phyloP scores from a whole-genome alignment of 1,140 invertebrate species.

The Drosophila eugracilis region DNA sequence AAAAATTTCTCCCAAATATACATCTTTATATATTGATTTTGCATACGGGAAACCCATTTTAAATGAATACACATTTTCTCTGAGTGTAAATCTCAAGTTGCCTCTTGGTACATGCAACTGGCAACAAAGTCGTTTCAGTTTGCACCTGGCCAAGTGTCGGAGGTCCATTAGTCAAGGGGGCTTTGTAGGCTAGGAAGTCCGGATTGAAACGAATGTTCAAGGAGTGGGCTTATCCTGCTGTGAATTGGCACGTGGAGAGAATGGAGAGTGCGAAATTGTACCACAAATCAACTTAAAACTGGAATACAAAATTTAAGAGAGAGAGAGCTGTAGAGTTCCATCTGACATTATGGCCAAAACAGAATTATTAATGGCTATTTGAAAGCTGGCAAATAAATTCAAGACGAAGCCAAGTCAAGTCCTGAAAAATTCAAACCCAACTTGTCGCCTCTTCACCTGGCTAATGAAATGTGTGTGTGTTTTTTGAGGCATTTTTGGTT shows the following conservation, averaged over 20 bases:
- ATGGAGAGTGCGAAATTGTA: not conserved
- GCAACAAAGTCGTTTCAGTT: constrained; percentile 37
- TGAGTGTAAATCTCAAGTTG: not conserved
- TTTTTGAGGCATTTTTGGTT: not conserved
- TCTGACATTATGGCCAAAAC: constrained; percentile 15
- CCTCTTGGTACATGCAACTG: constrained; percentile 20
- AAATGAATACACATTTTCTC: not conserved
- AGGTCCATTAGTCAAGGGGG: constrained; percentile 48
- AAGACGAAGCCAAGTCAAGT: constrained; percentile 3
- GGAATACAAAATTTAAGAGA: constrained; percentile 14
- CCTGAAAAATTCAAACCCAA: constrained; percentile 19
- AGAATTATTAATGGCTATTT: constrained; percentile 33
- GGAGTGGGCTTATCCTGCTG: constrained; percentile 22
- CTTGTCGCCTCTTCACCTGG: constrained; percentile 24
- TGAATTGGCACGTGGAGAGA: constrained; percentile 28
- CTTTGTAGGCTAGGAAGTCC: constrained; percentile 29
- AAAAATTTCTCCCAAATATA: too few relatives aligned
- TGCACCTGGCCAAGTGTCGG: constrained; percentile 28
- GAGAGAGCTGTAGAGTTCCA: too few relatives aligned
- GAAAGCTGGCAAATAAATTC: constrained; percentile 31
- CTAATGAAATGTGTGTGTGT: constrained; percentile 7
- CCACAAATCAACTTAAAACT: constrained; percentile 36
- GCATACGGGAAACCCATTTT: not conserved
- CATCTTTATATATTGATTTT: not conserved
- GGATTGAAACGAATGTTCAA: constrained; percentile 30